Evolutionary conservation across 2,888 invertebrate genomes (phyloP), one percentile per base, ranked within the genome.

Genomic region (Ophonus ardosiacus): DNA sequence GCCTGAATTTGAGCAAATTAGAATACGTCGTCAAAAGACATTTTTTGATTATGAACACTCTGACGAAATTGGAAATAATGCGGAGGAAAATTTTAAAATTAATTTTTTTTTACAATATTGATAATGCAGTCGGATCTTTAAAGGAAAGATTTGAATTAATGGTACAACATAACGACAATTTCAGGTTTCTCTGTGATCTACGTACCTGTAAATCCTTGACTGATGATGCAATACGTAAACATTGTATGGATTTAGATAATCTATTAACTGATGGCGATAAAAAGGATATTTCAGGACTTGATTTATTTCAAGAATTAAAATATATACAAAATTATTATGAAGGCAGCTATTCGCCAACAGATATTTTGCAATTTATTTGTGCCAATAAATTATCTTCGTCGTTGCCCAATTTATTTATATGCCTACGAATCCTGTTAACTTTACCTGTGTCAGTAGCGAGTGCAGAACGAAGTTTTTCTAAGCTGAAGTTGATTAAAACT

Each of bases 381-480:
- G 31, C 17, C 4, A 71, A 71, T 21, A 71, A 71, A 15, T 7
- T 71, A 24, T 38, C 40, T 24, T 40, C 7, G 10, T 21, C 71
- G n/a, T 71, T 17, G 17, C 24, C 71, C n/a, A 71, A 71, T 40
- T 15, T 71, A 43, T 43, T 43, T 43, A 43, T 43, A 43, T 43
- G 43, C 10, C 43, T 43, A 63, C 31, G 71, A 71, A 71, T 71
- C 8, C 24, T 71, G 24, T 15, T 71, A 71, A 71, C 71, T 21
- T 71, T 71, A 15, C 71, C 71, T 15, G 71, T 71, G n/a, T 71
- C 71, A 24, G 71, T 31, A 71, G 71, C 40, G 10, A 21, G 21
- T 40, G 17, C 21, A 21, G 71, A 71, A 40, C 31, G 71, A n/a
- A 7, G 2, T 71, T 21, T 71, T 4, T 21, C 24, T 21, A 21